phyloP scores from a whole-genome alignment of 2,113 vertebrate species.

The Burhinus oedicnemus region DNA sequence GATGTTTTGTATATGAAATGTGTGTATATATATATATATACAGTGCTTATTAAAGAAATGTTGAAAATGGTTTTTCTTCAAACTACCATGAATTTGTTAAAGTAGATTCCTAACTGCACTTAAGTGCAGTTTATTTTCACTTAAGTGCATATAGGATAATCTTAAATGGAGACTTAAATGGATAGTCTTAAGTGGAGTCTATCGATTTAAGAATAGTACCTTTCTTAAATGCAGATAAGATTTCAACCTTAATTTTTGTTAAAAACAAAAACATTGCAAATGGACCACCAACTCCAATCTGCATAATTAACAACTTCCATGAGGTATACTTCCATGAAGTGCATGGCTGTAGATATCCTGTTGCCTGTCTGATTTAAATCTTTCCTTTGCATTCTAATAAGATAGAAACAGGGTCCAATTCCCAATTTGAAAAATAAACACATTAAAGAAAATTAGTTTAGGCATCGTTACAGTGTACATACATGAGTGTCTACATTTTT shows the following conservation, averaged over 20 bases:
- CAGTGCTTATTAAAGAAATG: not conserved
- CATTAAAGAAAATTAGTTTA: conserved; percentile 55
- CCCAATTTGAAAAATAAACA: conserved; percentile 58
- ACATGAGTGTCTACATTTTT: conserved; percentile 5
- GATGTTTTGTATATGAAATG: not conserved
- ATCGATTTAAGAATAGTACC: not conserved
- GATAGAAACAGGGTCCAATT: conserved; percentile 18
- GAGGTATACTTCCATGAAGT: not conserved
- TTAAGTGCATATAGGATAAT: not conserved
- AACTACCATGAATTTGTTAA: not conserved
- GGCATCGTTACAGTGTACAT: conserved; percentile 40
- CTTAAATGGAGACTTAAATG: not conserved
- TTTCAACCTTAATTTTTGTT: not conserved
- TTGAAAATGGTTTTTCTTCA: not conserved
- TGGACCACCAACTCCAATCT: not conserved
- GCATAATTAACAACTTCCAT: not conserved
- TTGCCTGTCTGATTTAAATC: not conserved
- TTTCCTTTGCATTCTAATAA: conserved; percentile 25
- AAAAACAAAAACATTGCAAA: not conserved
- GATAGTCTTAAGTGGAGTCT: not conserved
- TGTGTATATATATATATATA: not conserved
- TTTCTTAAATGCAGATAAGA: not conserved
- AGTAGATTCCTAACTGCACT: not conserved
- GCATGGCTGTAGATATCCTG: not conserved
- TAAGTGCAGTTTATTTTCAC: not conserved